Base-by-base conservation (phyloP, 2,113 vertebrate species). In the Girardinichthys multiradiatus region DNA sequence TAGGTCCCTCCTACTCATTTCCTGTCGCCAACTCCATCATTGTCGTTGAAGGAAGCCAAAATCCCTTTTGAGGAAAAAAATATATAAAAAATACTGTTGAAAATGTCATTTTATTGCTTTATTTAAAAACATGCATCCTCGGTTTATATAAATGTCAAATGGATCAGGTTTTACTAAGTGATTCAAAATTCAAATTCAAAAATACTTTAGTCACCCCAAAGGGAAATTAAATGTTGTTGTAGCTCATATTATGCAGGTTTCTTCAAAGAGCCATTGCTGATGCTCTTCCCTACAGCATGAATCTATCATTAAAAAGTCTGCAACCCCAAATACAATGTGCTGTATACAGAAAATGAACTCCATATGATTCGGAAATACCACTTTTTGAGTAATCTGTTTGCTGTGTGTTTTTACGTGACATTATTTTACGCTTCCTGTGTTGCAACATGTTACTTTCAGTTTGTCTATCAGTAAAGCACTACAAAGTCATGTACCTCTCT, bases 341-440 rank as follows among this genome's bases (percentile, higher is more conserved):
- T 31, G 1, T 27, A 35, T 65, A 27, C 10, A 60, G 24, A 4
- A 74, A 11, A 45, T 69, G 27, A 35, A 17, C 67, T 3, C 24
- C 21, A 54, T 24, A n/a, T 54, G 19, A 54, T n/a, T 7, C 8
- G 0, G 24, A n/a, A n/a, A 54, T 54, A n/a, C 8, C n/a, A 7
- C 21, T n/a, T 54, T 54, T 54, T 26, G n/a, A 45, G 14, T 45
- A 17, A 45, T 45, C 19, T 45, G 15, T 45, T 45, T 58, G 15
- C 45, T 39, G 28, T 31, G 10, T 54, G n/a, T 64, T 77, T 60
- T n/a, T n/a, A n/a, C n/a, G n/a, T n/a, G n/a, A n/a, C n/a, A n/a
- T n/a, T n/a, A 70, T 68, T 61, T 30, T 30, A 2, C 37, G 76
- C 64, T 90, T 90, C 87, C 89, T 86, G 80, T 79, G 21, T 80